Evolutionary conservation across 2,888 invertebrate species (phyloP).

Genomic region (Chalcosyrphus nemorum): DNA sequence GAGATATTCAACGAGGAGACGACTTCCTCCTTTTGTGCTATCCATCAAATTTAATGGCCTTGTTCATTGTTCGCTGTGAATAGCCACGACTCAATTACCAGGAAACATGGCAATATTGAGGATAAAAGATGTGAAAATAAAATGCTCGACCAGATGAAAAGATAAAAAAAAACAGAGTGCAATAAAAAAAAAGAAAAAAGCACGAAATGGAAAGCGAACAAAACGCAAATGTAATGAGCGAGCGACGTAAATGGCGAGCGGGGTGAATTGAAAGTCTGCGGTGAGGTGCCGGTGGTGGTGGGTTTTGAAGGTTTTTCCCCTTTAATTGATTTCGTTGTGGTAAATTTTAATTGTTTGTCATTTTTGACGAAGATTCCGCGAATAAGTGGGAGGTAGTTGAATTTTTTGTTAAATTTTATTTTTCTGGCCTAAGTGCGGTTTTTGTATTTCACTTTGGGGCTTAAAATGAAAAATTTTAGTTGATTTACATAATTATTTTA

Average conservation of each 20-base stretch:
- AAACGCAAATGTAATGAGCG: too few species aligned
- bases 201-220: conserved; percentile 1
- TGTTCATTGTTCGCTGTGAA: conserved; percentile 66
- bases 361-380: conserved; percentile 31
- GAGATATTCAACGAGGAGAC: conserved; percentile 41
- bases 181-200: conserved; percentile 12
- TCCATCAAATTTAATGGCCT: conserved; percentile 70
- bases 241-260: background rate
- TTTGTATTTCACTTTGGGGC: too few species aligned
- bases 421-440: too few species aligned
- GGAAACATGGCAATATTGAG: conserved; percentile 67
- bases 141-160: conserved; percentile 59
- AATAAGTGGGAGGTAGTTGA: background rate
- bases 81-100: conserved; percentile 71
- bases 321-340: conserved; percentile 56
- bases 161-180: conserved; percentile 42
- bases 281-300: conserved; percentile 14
- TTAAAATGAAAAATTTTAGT: too few species aligned
- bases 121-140: conserved; percentile 65
- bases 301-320: conserved; percentile 25
- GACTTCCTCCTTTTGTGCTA: conserved; percentile 55
- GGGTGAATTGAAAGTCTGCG: conserved; percentile 20
- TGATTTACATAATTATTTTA: too few species aligned
- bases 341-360: conserved; percentile 62
- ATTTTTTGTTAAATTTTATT: conserved; percentile 10